Evolutionary conservation across 1,140 invertebrate genomes (phyloP).

Genomic region (Cheumatopsyche charites): DNA sequence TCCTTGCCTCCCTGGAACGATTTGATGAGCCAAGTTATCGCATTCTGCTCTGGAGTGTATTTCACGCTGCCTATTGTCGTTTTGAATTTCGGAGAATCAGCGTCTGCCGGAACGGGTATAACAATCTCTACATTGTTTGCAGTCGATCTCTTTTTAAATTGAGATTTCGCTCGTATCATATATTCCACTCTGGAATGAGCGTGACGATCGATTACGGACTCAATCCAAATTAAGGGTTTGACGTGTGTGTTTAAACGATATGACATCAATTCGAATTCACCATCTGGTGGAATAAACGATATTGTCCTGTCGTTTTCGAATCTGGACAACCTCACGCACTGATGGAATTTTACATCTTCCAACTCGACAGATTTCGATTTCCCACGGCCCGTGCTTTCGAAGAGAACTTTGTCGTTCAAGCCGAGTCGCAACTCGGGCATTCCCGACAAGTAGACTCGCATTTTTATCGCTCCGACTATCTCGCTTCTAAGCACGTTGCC

Average conservation of each 20-base stretch:
- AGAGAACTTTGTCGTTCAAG: conserved; percentile 98
- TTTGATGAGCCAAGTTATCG: conserved; percentile 99
- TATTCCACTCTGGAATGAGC: conserved; percentile 98
- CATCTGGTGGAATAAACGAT: conserved; percentile 98
- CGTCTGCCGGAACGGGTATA: conserved; percentile 97
- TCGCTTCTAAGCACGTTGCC: conserved; percentile 98
- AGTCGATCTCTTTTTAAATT: conserved; percentile 97
- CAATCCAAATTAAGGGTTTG: conserved; percentile 99
- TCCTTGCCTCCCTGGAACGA: conserved; percentile 99
- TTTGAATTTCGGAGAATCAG: conserved; percentile 98
- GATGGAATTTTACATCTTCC: conserved; percentile 99
- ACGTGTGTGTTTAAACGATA: conserved; percentile 97
- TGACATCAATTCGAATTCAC: conserved; percentile 99
- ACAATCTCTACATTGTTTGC: conserved; percentile 99
- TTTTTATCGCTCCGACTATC: conserved; percentile 98
- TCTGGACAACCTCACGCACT: conserved; percentile 95
- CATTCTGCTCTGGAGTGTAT: conserved; percentile 97
- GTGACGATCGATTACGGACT: conserved; percentile 98
- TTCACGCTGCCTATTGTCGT: conserved; percentile 97
- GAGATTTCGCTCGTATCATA: conserved; percentile 99
- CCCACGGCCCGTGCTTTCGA: conserved; percentile 96
- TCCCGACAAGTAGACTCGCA: conserved; percentile 98
- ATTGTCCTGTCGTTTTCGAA: conserved; percentile 99
- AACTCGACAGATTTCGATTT: conserved; percentile 99
- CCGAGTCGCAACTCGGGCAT: conserved; percentile 99